Evolutionary conservation across 2,888 invertebrate species (phyloP).

Genomic region (Pegoplata infirma): DNA sequence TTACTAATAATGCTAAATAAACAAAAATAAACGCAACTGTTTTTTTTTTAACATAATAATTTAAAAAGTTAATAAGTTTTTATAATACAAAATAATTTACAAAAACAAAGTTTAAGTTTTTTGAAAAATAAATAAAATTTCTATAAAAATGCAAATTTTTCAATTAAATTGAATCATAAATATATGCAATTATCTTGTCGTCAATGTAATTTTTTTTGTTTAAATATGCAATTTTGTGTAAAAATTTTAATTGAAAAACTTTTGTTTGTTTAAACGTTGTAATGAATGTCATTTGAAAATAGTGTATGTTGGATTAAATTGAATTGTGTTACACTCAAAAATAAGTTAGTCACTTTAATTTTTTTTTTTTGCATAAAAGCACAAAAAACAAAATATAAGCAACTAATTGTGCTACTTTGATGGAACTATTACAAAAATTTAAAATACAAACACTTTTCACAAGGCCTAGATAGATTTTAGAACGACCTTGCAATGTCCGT

Average conservation of each 20-base stretch:
- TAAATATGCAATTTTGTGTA: background rate
- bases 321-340: too few relatives aligned
- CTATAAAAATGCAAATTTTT: background rate
- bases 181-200: background rate
- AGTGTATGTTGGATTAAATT: background rate
- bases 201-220: background rate
- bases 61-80: background rate
- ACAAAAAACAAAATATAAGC: too few relatives aligned
- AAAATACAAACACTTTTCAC: too few relatives aligned
- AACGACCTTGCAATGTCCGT: too few relatives aligned
- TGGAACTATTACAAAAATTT: too few relatives aligned
- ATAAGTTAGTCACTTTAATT: too few relatives aligned
- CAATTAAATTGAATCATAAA: background rate
- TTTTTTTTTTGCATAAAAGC: too few relatives aligned
- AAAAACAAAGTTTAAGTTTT: background rate
- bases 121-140: background rate
- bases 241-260: background rate
- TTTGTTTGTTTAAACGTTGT: background rate
- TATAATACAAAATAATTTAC: background rate
- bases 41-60: background rate
- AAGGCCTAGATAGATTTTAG: too few relatives aligned
- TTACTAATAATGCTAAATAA: constrained; percentile 13
- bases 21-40: background rate
- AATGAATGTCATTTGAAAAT: background rate
- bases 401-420: too few relatives aligned